These are phyloP conservation scores for Cathartes aura DNA, from an alignment of 2,113 vertebrate species.

Conservation along the genomic window DNA sequence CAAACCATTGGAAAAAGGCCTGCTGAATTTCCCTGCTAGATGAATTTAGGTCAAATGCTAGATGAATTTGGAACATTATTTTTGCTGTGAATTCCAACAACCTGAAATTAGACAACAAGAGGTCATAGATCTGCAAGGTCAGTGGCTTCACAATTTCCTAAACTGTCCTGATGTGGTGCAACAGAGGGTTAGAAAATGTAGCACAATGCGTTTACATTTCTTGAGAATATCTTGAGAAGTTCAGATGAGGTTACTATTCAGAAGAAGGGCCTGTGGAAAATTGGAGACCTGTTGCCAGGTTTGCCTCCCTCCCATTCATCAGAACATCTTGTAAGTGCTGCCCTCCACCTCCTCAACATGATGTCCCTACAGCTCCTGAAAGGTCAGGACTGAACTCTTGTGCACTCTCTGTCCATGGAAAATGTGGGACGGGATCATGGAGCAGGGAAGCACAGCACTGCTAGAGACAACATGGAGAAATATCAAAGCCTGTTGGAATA, in stretches of 20 bases:
- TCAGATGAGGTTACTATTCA: not conserved
- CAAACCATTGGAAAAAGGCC: not conserved
- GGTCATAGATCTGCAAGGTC: not conserved
- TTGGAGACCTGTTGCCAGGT: not conserved
- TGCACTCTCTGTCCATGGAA: not conserved
- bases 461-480: not conserved
- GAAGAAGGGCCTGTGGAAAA: not conserved
- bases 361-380: not conserved
- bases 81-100: not conserved
- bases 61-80: not conserved
- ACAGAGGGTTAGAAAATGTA: not conserved
- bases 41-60: not conserved
- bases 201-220: not conserved
- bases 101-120: not conserved
- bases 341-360: not conserved
- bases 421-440: accelerated
- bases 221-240: not conserved
- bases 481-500: not conserved
- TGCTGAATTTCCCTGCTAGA: not conserved
- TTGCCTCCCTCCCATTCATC: not conserved
- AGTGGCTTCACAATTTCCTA: not conserved
- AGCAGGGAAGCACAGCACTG: not conserved
- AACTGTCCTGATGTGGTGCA: not conserved
- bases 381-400: not conserved
- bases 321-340: not conserved